Evolutionary conservation across 2,888 invertebrate species (phyloP).

Genomic region (Crematogaster levior): DNA sequence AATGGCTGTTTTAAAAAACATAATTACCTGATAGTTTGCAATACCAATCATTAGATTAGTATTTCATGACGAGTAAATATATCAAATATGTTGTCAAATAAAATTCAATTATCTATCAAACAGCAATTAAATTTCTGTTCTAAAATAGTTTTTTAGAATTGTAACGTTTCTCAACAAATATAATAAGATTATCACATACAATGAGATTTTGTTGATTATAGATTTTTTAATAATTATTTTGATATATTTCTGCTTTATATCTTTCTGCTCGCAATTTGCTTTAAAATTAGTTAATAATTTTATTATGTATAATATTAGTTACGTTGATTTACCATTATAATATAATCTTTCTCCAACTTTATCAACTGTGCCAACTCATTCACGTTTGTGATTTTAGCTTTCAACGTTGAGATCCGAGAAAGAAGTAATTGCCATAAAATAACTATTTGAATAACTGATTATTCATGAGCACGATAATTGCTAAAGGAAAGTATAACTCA

Average conservation of each 20-base stretch:
- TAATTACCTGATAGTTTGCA: not conserved
- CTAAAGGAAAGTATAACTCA: not conserved
- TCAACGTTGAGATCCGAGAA: not conserved
- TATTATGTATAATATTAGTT: not conserved
- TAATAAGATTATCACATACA: not conserved
- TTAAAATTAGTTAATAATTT: not conserved
- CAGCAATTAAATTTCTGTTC: not conserved
- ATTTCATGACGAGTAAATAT: not conserved
- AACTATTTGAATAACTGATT: not conserved
- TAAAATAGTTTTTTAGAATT: not conserved
- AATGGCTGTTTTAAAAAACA: no score
- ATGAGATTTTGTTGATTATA: not conserved
- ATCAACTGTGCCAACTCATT: not conserved
- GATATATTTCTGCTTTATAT: not conserved
- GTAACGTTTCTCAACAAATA: not conserved
- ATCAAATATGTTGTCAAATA: not conserved
- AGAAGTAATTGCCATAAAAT: not conserved
- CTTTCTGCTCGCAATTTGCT: not conserved
- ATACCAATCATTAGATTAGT: not conserved
- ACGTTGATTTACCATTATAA: not conserved
- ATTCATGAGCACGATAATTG: not conserved
- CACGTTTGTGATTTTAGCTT: not conserved
- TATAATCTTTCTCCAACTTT: not conserved
- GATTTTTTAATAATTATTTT: not conserved
- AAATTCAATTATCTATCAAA: not conserved